A percentile compares a stretch with the other conserved stretches of the same genome.
These are phyloP conservation scores for Macquaria australasica DNA, from an alignment of 2,113 vertebrate species.

Conservation along the genomic window DNA sequence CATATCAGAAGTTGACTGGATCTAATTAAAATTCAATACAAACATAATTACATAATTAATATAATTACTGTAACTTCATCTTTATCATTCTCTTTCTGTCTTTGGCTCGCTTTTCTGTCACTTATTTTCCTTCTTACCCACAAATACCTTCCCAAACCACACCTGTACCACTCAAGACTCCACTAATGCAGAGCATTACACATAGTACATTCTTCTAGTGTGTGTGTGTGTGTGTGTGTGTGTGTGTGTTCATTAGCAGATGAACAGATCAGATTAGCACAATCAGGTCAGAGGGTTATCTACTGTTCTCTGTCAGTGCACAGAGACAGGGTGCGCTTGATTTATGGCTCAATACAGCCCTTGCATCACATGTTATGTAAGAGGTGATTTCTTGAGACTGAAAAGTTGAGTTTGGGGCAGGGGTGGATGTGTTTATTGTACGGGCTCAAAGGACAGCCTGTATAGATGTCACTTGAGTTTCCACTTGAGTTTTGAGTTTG, in stretches of 20 bases:
- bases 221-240: not conserved
- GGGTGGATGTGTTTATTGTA: not conserved
- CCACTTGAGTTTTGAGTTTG: not conserved
- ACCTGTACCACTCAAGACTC: not conserved
- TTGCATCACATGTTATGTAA: slow-evolving; percentile 36
- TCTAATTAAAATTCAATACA: no score
- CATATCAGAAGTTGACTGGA: not conserved
- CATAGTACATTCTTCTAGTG: not conserved
- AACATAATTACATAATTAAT: not conserved
- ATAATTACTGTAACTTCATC: not conserved
- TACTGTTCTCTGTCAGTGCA: not conserved
- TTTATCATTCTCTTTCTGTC: not conserved
- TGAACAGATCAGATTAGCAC: slow-evolving; percentile 33
- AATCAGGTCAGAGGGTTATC: slow-evolving; percentile 39
- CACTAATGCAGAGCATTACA: not conserved
- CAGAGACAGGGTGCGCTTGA: slow-evolving; percentile 12
- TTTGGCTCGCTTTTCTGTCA: not conserved
- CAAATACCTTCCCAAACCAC: not conserved
- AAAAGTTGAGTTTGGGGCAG: slow-evolving; percentile 8
- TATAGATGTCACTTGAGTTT: not conserved
- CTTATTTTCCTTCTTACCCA: not conserved
- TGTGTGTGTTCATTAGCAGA: slow-evolving; percentile 28
- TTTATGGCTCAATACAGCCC: slow-evolving; percentile 25
- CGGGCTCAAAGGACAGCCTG: not conserved
- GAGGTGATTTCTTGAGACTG: not conserved